These are phyloP conservation scores for Oceanodroma leucorhoa DNA, from an alignment of 2,797 vertebrate species.

Conservation along the genomic window DNA sequence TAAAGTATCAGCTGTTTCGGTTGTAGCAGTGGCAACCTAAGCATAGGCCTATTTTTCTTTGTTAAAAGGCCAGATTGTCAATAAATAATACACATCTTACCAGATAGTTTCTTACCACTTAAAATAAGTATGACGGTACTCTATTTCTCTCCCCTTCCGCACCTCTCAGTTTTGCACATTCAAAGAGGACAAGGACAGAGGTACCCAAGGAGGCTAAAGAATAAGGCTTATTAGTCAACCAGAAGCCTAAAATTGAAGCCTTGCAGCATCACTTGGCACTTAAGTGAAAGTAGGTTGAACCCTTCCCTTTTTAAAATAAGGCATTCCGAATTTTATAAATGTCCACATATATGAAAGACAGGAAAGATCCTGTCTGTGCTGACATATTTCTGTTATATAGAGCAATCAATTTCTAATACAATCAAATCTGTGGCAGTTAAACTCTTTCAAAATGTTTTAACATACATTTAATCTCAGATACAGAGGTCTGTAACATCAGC, in stretches of 20 bases:
- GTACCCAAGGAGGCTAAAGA: neutral
- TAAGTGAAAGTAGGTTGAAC: neutral
- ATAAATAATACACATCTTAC: constrained; percentile 69
- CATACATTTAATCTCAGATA: constrained; percentile 19
- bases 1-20: constrained; percentile 81
- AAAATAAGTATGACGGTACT: neutral
- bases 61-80: constrained; percentile 79
- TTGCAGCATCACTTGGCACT: neutral
- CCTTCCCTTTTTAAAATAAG: neutral
- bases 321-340: neutral
- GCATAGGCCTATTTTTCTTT: constrained; percentile 79
- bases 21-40: constrained; percentile 69
- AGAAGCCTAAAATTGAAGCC: neutral
- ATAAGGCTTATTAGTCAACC: neutral
- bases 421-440: constrained; percentile 26
- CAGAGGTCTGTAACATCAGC: neutral
- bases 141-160: neutral
- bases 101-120: constrained; percentile 8
- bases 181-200: neutral
- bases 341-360: neutral
- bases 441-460: constrained; percentile 15
- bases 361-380: neutral
- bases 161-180: neutral
- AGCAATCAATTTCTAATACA: constrained; percentile 44
- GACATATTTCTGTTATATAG: constrained; percentile 33